A percentile compares a stretch with the other conserved stretches of the same genome.
phyloP scores from a whole-genome alignment of 2,797 vertebrate species.

The Ptychobarbus kaznakovi region DNA sequence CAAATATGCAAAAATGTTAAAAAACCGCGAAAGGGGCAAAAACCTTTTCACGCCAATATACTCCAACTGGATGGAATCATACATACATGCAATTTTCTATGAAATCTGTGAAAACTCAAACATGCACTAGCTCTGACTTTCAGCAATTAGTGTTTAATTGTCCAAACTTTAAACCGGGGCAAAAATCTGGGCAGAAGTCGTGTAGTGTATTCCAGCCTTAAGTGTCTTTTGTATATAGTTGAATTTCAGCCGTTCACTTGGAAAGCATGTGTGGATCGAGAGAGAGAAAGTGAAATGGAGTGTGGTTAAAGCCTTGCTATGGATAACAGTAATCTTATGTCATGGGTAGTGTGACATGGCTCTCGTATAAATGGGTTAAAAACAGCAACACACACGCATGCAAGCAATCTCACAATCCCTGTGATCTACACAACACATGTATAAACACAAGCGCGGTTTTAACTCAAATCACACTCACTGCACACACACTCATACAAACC shows the following conservation, averaged over 20 bases:
- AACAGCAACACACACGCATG: conserved; percentile 7
- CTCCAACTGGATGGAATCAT: not conserved
- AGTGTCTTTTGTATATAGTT: not conserved
- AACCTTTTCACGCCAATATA: no score
- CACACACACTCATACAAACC: conserved; percentile 5
- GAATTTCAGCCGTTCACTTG: not conserved
- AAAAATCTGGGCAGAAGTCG: not conserved
- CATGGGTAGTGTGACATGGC: conserved; percentile 44
- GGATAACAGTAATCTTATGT: conserved; percentile 40
- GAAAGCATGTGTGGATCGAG: not conserved
- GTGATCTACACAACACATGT: conserved; percentile 23
- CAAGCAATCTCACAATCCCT: not conserved
- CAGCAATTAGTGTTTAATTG: not conserved
- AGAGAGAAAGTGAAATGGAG: conserved; percentile 31
- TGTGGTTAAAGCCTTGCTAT: conserved; percentile 26
- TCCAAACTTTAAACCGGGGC: not conserved
- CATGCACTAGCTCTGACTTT: not conserved
- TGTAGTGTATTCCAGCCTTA: not conserved
- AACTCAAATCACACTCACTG: not conserved
- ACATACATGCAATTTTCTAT: not conserved
- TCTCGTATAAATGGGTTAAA: conserved; percentile 38
- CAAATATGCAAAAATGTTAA: no score
- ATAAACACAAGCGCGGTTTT: not conserved
- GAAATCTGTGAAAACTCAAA: not conserved
- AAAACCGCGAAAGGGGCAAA: no score